phyloP scores from a whole-genome alignment of 2,797 vertebrate genomes.

The Sciaenops ocellatus region DNA sequence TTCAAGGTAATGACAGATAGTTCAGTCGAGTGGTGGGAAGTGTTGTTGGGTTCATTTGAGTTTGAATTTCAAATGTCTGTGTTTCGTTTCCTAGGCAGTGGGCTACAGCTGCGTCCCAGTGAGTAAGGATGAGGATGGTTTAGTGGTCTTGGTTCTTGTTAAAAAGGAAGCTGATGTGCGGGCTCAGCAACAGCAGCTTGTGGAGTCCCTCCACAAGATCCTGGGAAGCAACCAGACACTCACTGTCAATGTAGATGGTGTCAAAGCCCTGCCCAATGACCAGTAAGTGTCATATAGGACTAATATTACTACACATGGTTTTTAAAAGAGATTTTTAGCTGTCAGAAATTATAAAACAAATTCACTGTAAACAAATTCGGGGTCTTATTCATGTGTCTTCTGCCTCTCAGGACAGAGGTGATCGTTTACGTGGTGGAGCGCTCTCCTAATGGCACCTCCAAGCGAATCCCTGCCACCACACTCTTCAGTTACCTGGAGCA shows the following conservation, averaged over 20 bases:
- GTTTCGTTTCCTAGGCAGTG: slow-evolving; percentile 87
- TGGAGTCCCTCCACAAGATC: slow-evolving; percentile 95
- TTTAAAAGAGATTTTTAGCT: not conserved
- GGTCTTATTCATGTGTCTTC: not conserved
- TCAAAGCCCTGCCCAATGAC: slow-evolving; percentile 93
- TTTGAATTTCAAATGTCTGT: slow-evolving; percentile 3
- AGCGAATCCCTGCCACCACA: slow-evolving; percentile 92
- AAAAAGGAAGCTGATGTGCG: slow-evolving; percentile 95
- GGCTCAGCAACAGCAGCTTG: slow-evolving; percentile 93
- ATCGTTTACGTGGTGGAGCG: slow-evolving; percentile 95
- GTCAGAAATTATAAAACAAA: not conserved
- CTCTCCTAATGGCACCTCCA: slow-evolving; percentile 94
- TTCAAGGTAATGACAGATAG: slow-evolving; percentile 90
- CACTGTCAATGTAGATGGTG: slow-evolving; percentile 93
- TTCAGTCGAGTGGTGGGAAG: not conserved
- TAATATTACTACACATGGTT: not conserved
- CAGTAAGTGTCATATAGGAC: slow-evolving; percentile 85
- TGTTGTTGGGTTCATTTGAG: not conserved
- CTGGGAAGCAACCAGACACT: slow-evolving; percentile 93
- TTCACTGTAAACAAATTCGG: not conserved
- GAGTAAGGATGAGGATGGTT: slow-evolving; percentile 96
- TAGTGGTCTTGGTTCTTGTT: slow-evolving; percentile 92
- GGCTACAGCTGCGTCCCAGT: slow-evolving; percentile 94
- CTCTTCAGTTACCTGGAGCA: slow-evolving; percentile 92
- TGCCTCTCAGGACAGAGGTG: slow-evolving; percentile 91